Percentiles rank a stretch among this genome's conserved stretches.
phyloP scores from a whole-genome alignment of 2,888 invertebrate species.

The Diaperis boleti region DNA sequence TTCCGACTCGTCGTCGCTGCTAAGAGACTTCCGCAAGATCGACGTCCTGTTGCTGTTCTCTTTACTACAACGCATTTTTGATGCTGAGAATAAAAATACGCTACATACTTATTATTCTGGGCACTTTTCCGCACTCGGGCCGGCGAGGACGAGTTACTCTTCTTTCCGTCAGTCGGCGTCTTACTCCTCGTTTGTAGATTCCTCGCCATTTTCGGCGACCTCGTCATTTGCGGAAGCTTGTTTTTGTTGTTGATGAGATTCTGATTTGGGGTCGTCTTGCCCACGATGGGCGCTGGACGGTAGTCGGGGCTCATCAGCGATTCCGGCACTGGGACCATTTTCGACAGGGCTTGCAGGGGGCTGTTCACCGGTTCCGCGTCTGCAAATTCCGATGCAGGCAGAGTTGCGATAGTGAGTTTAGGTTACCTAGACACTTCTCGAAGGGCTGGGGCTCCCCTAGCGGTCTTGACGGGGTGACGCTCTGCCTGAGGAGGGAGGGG shows the following conservation, averaged over 20 bases:
- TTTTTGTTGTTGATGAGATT: conserved; percentile 14
- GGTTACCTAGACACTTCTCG: conserved; percentile 59
- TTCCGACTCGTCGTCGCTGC: conserved; percentile 73
- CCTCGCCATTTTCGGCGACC: conserved; percentile 54
- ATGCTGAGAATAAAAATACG: too few relatives aligned
- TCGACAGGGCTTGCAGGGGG: conserved; percentile 84
- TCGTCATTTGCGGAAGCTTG: conserved; percentile 42
- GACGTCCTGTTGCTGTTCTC: conserved; percentile 54
- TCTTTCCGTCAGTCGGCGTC: conserved; percentile 40
- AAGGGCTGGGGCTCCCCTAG: conserved; percentile 50
- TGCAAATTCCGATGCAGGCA: conserved; percentile 29
- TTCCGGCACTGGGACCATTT: conserved; percentile 90
- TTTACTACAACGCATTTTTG: conserved; percentile 47
- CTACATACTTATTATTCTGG: conserved; percentile 26
- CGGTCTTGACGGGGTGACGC: conserved; percentile 56
- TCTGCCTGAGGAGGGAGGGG: conserved; percentile 69
- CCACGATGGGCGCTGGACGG: conserved; percentile 62
- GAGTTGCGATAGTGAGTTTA: neutral
- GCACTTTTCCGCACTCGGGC: conserved; percentile 50
- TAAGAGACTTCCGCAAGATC: conserved; percentile 57
- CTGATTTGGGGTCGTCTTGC: conserved; percentile 42
- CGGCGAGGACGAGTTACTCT: conserved; percentile 55
- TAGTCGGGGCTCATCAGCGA: conserved; percentile 89
- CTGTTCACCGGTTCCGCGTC: conserved; percentile 65
- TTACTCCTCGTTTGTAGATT: conserved; percentile 28